Conservation (phyloP, 2,888 invertebrate species). For the Ochropacha duplaris region DNA sequence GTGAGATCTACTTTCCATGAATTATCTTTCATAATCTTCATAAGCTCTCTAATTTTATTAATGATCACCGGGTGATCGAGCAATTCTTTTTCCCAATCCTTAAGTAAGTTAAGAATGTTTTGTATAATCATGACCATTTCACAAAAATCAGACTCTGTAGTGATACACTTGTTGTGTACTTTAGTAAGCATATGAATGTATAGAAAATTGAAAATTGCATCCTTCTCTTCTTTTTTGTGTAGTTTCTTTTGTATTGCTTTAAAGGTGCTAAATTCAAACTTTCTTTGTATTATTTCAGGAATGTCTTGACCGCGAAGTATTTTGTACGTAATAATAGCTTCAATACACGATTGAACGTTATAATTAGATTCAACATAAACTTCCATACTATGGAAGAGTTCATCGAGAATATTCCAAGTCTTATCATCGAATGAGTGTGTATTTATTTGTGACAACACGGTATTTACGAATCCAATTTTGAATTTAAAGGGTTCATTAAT, state of each 20-base stretch:
- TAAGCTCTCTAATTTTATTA: constrained; percentile 46
- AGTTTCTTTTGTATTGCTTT: constrained; percentile 36
- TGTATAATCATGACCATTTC: constrained; percentile 24
- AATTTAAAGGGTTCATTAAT: constrained; percentile 40
- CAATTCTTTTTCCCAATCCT: constrained; percentile 54
- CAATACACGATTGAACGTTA: constrained; percentile 37
- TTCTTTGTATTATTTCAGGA: constrained; percentile 43
- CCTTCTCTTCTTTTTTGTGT: constrained; percentile 34
- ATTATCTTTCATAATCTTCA: constrained; percentile 43
- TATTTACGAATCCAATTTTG: constrained; percentile 42
- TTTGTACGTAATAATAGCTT: constrained; percentile 46
- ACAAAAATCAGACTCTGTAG: constrained; percentile 33
- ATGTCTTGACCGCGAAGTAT: constrained; percentile 38
- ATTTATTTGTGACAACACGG: constrained; percentile 35
- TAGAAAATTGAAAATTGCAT: constrained; percentile 53
- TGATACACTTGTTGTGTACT: constrained; percentile 29
- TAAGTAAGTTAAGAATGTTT: constrained; percentile 38
- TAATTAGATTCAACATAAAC: constrained; percentile 40
- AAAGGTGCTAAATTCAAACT: constrained; percentile 42
- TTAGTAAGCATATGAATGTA: constrained; percentile 31
- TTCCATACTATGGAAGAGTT: constrained; percentile 49
- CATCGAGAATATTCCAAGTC: constrained; percentile 54
- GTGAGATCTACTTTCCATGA: constrained; percentile 40
- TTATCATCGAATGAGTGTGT: constrained; percentile 42
- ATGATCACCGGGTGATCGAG: constrained; percentile 44